These are phyloP conservation scores for Temnothorax rugatulus DNA, from an alignment of 2,888 invertebrate genomes.

Conservation along the genomic window DNA sequence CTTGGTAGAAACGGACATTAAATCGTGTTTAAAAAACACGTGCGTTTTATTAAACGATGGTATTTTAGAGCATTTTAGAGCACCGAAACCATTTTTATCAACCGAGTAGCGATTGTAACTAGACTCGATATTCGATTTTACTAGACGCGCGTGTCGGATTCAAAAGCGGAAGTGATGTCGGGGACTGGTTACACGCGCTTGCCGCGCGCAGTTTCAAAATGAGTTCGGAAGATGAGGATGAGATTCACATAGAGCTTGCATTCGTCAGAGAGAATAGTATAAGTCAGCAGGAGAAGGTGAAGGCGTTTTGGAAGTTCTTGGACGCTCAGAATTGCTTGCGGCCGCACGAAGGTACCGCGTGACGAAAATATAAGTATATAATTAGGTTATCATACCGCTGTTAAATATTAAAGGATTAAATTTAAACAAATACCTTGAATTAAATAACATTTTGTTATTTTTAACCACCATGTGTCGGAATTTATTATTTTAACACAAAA, in stretches of 20 bases:
- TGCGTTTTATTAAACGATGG: not conserved
- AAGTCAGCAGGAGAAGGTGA: conserved; percentile 64
- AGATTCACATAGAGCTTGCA: conserved; percentile 56
- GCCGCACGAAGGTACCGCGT: conserved; percentile 45
- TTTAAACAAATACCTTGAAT: too few species aligned
- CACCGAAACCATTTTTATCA: conserved; percentile 30
- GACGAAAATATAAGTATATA: not conserved
- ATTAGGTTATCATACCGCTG: not conserved
- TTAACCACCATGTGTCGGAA: too few species aligned
- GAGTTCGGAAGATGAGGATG: conserved; percentile 2
- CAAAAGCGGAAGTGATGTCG: conserved; percentile 57
- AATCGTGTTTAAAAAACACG: not conserved
- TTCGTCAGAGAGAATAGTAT: conserved; percentile 57
- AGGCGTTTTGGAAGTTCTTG: conserved; percentile 76
- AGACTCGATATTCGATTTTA: conserved; percentile 29
- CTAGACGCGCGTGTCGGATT: conserved; percentile 42
- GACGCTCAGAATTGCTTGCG: conserved; percentile 61
- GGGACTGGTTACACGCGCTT: not conserved
- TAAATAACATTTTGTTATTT: too few species aligned
- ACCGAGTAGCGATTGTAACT: conserved; percentile 17
- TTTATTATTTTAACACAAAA: too few species aligned
- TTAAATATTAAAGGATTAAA: too few species aligned
- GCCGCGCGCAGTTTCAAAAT: conserved; percentile 41
- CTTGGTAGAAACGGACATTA: too few species aligned
- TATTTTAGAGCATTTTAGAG: not conserved